phyloP scores from a whole-genome alignment of 2,113 vertebrate species.

The Hylia prasina region DNA sequence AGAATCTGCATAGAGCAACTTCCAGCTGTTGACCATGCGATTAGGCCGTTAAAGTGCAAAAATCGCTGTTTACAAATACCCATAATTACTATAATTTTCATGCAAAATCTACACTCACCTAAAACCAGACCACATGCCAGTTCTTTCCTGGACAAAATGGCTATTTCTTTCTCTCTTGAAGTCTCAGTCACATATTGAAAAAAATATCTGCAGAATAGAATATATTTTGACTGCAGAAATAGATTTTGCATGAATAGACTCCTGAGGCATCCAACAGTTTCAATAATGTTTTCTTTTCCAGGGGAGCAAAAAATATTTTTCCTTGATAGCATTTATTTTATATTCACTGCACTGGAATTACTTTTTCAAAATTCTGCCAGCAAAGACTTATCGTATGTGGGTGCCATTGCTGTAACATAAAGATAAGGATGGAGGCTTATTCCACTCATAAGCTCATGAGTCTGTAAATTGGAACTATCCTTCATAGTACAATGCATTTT shows the following conservation, averaged over 20 bases:
- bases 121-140: constrained; percentile 54
- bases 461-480: constrained; percentile 76
- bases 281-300: constrained; percentile 78
- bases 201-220: constrained; percentile 69
- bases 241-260: constrained; percentile 74
- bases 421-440: constrained; percentile 79
- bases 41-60: constrained; percentile 59
- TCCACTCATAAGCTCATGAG: constrained; percentile 72
- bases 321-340: constrained; percentile 77
- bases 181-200: constrained; percentile 55
- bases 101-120: constrained; percentile 44
- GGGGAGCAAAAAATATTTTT: constrained; percentile 77
- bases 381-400: constrained; percentile 76
- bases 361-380: constrained; percentile 78
- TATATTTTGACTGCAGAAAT: constrained; percentile 75
- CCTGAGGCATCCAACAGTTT: constrained; percentile 76
- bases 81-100: constrained; percentile 66
- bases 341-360: constrained; percentile 77
- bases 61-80: constrained; percentile 60
- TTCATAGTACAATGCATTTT: constrained; percentile 74
- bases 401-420: constrained; percentile 76
- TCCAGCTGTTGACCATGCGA: constrained; percentile 58
- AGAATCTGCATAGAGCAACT: constrained; percentile 58
- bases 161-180: constrained; percentile 65
- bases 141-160: constrained; percentile 50